Conservation (phyloP, 2,797 vertebrate genomes). For the Pyrrhura leucotis region DNA sequence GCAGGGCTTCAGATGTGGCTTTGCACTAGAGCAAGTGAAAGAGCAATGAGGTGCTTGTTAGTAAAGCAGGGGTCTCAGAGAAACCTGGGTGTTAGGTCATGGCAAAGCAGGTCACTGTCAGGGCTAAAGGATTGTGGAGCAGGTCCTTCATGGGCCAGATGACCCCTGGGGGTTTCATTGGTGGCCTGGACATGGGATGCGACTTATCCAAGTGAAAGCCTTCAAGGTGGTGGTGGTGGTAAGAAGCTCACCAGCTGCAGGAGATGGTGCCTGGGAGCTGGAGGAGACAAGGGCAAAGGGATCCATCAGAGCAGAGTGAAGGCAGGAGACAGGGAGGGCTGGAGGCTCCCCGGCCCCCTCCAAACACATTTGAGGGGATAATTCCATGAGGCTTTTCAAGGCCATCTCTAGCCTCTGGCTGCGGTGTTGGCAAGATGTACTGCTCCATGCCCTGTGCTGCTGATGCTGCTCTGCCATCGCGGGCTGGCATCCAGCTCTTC, state of each 20-base stretch:
- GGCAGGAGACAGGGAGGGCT: neutral
- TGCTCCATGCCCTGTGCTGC: accelerated
- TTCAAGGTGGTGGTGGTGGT: neutral
- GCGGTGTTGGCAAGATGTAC: accelerated
- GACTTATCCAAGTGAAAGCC: neutral
- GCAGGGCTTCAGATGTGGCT: neutral
- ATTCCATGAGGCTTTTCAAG: neutral
- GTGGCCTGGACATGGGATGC: neutral
- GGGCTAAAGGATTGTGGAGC: too few species aligned
- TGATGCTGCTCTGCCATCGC: neutral
- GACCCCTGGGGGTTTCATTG: neutral
- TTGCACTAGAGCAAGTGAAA: neutral
- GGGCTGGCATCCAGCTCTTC: neutral
- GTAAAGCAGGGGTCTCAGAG: accelerated
- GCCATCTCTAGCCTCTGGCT: neutral
- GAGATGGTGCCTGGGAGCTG: neutral
- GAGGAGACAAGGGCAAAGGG: neutral
- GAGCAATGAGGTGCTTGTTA: accelerated
- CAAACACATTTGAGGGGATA: neutral
- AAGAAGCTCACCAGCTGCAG: neutral
- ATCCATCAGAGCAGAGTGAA: accelerated
- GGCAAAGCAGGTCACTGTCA: neutral
- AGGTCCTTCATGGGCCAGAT: neutral
- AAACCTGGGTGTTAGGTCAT: neutral
- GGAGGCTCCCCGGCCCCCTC: neutral